phyloP scores from a whole-genome alignment of 2,888 invertebrate genomes.

The Rhagophthalmus giganteus region DNA sequence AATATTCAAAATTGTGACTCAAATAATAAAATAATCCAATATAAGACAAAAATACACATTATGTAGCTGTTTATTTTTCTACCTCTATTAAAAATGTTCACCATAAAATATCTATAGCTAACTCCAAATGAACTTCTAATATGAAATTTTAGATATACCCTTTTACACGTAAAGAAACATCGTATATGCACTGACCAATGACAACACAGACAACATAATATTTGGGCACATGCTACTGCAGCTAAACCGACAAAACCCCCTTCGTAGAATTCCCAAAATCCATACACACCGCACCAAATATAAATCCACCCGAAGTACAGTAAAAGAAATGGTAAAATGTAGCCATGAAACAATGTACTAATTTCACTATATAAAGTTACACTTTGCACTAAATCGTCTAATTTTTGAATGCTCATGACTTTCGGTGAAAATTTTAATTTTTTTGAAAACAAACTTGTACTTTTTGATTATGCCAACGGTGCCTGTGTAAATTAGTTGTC shows the following conservation, averaged over 20 bases:
- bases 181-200: conserved; percentile 93
- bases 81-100: too few species aligned
- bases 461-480: conserved; percentile 27
- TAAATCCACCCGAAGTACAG: conserved; percentile 82
- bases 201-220: conserved; percentile 80
- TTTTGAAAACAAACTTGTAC: conserved; percentile 1
- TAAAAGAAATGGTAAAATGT: conserved; percentile 84
- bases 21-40: too few species aligned
- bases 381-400: conserved; percentile 86
- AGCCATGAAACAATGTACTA: conserved; percentile 80
- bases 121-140: too few species aligned
- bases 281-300: conserved; percentile 83
- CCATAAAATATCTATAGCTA: too few species aligned
- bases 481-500: too few species aligned
- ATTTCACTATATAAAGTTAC: conserved; percentile 79
- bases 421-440: conserved; percentile 5
- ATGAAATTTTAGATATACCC: too few species aligned
- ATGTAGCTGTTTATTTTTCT: too few species aligned
- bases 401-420: conserved; percentile 43
- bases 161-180: conserved; percentile 79
- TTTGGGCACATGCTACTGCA: conserved; percentile 76
- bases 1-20: too few species aligned
- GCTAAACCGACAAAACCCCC: conserved; percentile 81
- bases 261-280: conserved; percentile 83
- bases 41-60: too few species aligned